Conservation (phyloP, 2,888 invertebrate species). For the Erannis defoliaria region DNA sequence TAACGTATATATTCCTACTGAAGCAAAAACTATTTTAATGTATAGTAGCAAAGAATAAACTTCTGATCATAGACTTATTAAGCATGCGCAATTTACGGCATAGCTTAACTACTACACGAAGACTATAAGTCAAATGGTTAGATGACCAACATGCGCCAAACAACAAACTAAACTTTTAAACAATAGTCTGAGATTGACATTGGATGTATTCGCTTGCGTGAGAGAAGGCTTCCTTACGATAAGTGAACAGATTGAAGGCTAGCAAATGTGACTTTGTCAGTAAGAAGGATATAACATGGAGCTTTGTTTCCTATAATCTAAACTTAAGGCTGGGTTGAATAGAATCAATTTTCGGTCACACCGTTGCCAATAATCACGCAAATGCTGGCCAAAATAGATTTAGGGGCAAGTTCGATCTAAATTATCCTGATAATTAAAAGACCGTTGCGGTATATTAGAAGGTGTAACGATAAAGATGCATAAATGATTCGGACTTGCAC, state of each 20-base stretch:
- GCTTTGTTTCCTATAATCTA: too few species aligned
- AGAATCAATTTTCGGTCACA: too few species aligned
- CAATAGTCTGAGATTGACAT: constrained; percentile 25
- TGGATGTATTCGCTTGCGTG: constrained; percentile 19
- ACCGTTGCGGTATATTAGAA: too few species aligned
- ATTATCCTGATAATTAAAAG: too few species aligned
- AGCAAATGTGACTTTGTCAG: neutral
- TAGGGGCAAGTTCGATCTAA: too few species aligned
- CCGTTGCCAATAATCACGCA: too few species aligned
- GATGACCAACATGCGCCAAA: neutral
- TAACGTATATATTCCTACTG: constrained; percentile 9
- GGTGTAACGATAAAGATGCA: too few species aligned
- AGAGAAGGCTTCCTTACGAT: constrained; percentile 22
- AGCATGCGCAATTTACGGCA: too few species aligned
- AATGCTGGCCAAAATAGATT: neutral
- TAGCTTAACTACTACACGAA: neutral
- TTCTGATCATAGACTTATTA: too few species aligned
- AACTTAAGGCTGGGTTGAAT: too few species aligned
- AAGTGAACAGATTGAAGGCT: constrained; percentile 21
- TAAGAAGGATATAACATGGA: neutral
- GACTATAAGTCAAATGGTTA: neutral
- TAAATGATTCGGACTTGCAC: too few species aligned
- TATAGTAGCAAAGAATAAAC: neutral
- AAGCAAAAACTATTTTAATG: constrained; percentile 5
- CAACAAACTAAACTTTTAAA: neutral